Evolutionary conservation across 2,797 vertebrate species (phyloP).

Genomic region (Syngnathus acus): DNA sequence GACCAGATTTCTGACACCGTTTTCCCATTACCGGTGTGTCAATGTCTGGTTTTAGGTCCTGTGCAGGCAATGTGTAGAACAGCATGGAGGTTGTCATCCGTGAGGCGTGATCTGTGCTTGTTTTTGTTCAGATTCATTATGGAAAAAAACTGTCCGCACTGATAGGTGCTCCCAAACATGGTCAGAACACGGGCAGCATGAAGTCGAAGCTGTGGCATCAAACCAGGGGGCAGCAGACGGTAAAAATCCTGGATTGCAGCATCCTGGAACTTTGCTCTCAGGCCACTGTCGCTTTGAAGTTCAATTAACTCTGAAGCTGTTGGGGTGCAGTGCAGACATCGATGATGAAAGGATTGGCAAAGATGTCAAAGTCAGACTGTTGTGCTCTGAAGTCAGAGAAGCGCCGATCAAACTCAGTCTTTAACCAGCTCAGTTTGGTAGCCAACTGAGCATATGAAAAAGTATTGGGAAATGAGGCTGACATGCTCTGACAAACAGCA

Average conservation of each 20-base stretch:
- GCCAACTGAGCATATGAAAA: constrained; percentile 23
- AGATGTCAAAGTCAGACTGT: constrained; percentile 13
- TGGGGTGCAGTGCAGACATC: constrained; percentile 2
- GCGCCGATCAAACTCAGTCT: constrained; percentile 10
- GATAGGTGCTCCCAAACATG: constrained; percentile 25
- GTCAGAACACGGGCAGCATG: constrained; percentile 18
- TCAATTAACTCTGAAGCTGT: constrained; percentile 19
- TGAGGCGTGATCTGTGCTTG: background rate
- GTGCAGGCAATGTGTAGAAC: background rate
- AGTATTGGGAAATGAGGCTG: constrained; percentile 6
- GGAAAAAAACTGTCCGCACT: background rate
- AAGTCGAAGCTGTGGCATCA: constrained; percentile 20
- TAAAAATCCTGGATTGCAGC: constrained; percentile 15
- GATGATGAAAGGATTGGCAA: constrained; percentile 23
- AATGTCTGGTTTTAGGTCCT: background rate
- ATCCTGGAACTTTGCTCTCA: constrained; percentile 11
- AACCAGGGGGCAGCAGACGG: constrained; percentile 12
- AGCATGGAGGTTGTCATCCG: background rate
- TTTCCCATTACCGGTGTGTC: no score
- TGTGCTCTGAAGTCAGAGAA: constrained; percentile 22
- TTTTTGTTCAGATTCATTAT: background rate
- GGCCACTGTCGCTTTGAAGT: constrained; percentile 15
- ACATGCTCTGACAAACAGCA: constrained; percentile 29
- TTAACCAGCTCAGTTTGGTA: constrained; percentile 12
- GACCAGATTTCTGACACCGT: no score